Base-by-base conservation (phyloP, 2,888 invertebrate species). In the Drosophila maculinotata region DNA sequence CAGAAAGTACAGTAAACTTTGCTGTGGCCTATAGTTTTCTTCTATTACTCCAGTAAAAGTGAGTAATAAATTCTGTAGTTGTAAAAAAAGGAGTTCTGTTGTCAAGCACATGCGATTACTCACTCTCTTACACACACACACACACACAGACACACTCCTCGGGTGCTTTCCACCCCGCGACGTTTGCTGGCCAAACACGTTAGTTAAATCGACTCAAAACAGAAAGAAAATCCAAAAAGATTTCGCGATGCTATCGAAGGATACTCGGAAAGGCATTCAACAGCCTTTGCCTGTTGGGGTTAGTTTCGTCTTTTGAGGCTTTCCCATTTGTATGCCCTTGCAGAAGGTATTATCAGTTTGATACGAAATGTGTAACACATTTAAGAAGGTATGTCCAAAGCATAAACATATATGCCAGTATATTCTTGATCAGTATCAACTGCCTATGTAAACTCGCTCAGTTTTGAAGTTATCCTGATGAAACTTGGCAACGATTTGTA, bases 161-260 rank as follows among this genome's bases (percentile, higher is more conserved):
- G 44, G 38, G 85, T 69, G 75, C 62, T 87, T 87, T 84, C 87
- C 87, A 87, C 87, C 87, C 87, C 85, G 85, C 79, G 59, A 57
- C 28, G 82, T 85, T 85, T 85, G 87, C 57, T 78, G 85, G 85
- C 51, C 59, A 78, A 82, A 82, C 76, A 87, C 51, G 63, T 48
- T 76, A 73, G 85, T 87, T 83, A 66, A 86, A 86, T 70, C 67
- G 70, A 59, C 62, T 60, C 53, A 63, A 65, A 69, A 38, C 56
- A 45, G 33, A 47, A 53, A 48, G 56, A 60, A 67, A 48, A 45
- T 45, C 17, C 14, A 7, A 67, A n/a, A 75, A 48, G 62, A 80
- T 69, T 77, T 72, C 39, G 72, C 69, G 63, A 49, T 69, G 51
- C 69, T 47, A 57, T 36, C 44, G 14, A 54, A 51, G 48, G 26